Evolutionary conservation across 2,113 vertebrate species (phyloP).

Genomic region (Sinocyclocheilus anshuiensis): DNA sequence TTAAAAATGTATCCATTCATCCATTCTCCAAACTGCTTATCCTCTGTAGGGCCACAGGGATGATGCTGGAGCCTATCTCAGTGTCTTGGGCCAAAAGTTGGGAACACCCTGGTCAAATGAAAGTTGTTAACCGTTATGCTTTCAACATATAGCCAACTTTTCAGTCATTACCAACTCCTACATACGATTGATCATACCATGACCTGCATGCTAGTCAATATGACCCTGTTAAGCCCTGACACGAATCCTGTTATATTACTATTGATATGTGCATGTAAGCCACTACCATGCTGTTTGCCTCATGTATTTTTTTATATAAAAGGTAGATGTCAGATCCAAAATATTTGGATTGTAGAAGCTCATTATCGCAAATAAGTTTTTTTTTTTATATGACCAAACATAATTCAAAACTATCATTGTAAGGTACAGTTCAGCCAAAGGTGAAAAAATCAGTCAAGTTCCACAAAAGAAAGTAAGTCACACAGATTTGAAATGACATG

Average conservation of each 20-base stretch:
- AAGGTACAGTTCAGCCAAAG: neutral
- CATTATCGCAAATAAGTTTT: neutral
- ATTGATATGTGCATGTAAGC: neutral
- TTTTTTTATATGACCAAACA: neutral
- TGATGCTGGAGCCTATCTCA: neutral
- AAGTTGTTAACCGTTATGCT: neutral
- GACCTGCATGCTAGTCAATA: slow-evolving; percentile 8
- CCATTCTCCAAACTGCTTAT: neutral
- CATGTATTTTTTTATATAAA: neutral
- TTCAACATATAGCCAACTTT: neutral
- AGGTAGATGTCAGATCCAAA: neutral
- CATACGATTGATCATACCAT: neutral
- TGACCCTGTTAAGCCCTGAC: neutral
- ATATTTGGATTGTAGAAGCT: neutral
- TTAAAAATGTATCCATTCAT: neutral
- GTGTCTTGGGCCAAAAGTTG: neutral
- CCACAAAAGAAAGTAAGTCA: neutral
- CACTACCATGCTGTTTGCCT: neutral
- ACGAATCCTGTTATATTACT: neutral
- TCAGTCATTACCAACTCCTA: neutral
- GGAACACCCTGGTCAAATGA: neutral
- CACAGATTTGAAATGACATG: neutral
- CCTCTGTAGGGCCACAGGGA: neutral
- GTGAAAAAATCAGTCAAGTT: neutral
- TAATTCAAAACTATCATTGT: neutral